phyloP scores from a whole-genome alignment of 2,888 invertebrate species.

The Eulithis testata region DNA sequence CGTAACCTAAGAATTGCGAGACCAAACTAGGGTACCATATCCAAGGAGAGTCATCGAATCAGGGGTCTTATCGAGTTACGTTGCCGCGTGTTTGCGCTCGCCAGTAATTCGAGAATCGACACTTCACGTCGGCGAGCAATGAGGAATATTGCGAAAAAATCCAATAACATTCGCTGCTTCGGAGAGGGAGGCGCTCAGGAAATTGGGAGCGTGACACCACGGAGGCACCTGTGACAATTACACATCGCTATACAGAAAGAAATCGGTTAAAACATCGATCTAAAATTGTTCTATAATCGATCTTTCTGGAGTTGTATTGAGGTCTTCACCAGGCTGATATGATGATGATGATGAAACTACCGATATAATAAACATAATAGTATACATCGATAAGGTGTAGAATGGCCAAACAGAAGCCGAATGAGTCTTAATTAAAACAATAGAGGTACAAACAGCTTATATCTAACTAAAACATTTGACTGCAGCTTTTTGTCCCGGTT shows the following conservation, averaged over 20 bases:
- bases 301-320: too few relatives aligned
- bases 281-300: too few relatives aligned
- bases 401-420: conserved; percentile 13
- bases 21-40: conserved; percentile 46
- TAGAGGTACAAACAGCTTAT: conserved; percentile 4
- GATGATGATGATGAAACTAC: too few relatives aligned
- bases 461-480: conserved; percentile 19
- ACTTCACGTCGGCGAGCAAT: conserved; percentile 58
- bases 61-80: conserved; percentile 48
- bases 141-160: conserved; percentile 75
- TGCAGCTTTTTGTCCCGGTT: conserved; percentile 22
- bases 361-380: conserved; percentile 5
- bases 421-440: conserved; percentile 12
- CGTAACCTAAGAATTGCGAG: conserved; percentile 40
- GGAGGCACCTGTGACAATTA: conserved; percentile 66
- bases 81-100: conserved; percentile 43
- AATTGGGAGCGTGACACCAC: conserved; percentile 72
- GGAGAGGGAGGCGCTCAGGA: conserved; percentile 55
- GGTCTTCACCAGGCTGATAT: too few relatives aligned
- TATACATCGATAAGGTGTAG: conserved; percentile 10
- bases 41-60: conserved; percentile 46
- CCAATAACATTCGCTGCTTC: conserved; percentile 61
- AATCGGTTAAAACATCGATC: conserved; percentile 39
- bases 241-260: conserved; percentile 47
- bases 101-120: conserved; percentile 57